Percentiles rank a stretch among this genome's conserved stretches.
Conservation (phyloP, 2,888 invertebrate species). For the Lacanobia wlatinum region DNA sequence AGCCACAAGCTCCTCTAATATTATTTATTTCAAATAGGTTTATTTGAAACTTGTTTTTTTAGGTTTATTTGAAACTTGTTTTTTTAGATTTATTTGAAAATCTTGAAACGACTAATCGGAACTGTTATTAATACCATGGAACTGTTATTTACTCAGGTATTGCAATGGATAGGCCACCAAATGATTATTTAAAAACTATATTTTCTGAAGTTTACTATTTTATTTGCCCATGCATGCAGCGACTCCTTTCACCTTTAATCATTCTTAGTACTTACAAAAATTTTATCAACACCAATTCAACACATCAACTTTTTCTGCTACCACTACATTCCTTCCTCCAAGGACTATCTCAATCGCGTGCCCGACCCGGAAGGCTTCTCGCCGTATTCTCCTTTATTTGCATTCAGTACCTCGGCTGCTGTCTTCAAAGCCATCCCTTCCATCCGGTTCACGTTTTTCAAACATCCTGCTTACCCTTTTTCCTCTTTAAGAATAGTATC, state of each 20-base stretch:
- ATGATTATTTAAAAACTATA: too few species aligned
- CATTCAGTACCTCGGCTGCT: constrained; percentile 48
- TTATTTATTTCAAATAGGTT: too few species aligned
- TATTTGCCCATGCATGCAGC: too few species aligned
- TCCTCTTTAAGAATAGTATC: constrained; percentile 3
- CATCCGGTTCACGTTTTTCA: constrained; percentile 40
- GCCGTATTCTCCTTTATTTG: constrained; percentile 58
- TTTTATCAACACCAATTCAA: too few species aligned
- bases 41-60: too few species aligned
- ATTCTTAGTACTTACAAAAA: too few species aligned
- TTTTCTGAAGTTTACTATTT: too few species aligned
- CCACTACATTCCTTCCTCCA: constrained; percentile 44
- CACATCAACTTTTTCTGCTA: constrained; percentile 20
- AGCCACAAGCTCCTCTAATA: too few species aligned
- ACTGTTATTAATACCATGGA: not conserved
- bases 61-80: too few species aligned
- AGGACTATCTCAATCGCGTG: constrained; percentile 54
- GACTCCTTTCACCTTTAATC: not conserved
- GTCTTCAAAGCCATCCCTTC: constrained; percentile 36
- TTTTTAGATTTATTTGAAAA: too few species aligned
- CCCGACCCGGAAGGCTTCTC: constrained; percentile 56
- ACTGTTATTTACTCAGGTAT: not conserved
- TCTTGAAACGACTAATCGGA: not conserved
- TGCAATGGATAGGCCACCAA: not conserved
- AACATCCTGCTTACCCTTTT: constrained; percentile 34